Conservation (phyloP, 2,113 vertebrate genomes). For the Rissa tridactyla region DNA sequence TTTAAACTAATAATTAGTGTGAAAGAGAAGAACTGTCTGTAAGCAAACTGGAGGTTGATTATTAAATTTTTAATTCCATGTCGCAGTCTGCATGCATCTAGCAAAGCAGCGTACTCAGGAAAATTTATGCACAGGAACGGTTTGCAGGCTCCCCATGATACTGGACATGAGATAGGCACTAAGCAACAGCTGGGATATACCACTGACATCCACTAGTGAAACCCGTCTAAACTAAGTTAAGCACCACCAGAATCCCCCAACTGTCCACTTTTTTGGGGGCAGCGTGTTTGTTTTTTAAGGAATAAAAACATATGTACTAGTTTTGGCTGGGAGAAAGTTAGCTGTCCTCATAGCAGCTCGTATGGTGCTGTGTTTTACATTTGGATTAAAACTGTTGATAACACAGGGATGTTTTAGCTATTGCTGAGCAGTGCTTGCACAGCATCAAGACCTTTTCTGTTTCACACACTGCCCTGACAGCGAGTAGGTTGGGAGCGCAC, state of each 20-base stretch:
- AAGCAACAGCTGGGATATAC: background rate
- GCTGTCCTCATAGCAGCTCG: background rate
- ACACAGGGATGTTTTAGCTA: background rate
- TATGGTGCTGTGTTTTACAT: background rate
- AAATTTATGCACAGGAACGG: background rate
- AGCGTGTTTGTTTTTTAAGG: background rate
- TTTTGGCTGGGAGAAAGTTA: background rate
- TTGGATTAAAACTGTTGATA: background rate
- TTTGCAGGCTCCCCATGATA: background rate
- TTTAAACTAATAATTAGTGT: background rate
- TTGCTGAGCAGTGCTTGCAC: background rate
- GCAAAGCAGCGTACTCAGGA: background rate
- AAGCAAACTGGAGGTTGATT: background rate
- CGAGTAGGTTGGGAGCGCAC: accelerated
- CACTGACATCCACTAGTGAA: background rate
- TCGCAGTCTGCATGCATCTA: background rate
- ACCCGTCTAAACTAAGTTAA: background rate
- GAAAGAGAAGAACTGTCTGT: background rate
- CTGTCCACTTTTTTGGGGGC: background rate
- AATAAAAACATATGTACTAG: background rate
- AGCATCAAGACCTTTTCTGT: background rate
- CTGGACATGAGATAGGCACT: background rate
- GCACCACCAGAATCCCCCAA: background rate
- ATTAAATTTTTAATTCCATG: background rate
- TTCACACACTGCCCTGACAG: accelerated